Percentiles rank a stretch among this genome's conserved stretches.
These are phyloP conservation scores for Rhingia rostrata DNA, from an alignment of 2,888 invertebrate species.

Conservation along the genomic window DNA sequence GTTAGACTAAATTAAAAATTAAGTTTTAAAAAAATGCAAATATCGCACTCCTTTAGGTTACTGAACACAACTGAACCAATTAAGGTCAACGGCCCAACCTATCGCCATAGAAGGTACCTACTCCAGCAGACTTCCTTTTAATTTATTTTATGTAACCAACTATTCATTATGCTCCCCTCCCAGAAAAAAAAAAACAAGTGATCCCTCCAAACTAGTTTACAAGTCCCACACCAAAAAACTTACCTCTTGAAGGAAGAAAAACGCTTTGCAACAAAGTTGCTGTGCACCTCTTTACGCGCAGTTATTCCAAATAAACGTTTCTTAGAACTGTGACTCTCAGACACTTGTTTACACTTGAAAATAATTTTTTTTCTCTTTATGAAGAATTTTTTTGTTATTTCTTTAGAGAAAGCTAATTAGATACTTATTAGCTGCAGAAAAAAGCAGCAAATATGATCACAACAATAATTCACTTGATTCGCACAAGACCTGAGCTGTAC, in stretches of 20 bases:
- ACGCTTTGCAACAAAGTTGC: conserved; percentile 27
- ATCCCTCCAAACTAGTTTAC: neutral
- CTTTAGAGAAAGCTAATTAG: neutral
- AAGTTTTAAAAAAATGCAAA: too few relatives aligned
- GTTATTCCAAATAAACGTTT: conserved; percentile 19
- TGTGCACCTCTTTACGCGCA: conserved; percentile 11
- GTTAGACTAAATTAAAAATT: too few relatives aligned
- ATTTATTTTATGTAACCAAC: neutral
- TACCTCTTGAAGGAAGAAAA: conserved; percentile 44
- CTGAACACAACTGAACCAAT: too few relatives aligned
- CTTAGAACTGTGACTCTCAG: neutral
- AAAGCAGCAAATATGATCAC: neutral
- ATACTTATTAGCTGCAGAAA: conserved; percentile 11
- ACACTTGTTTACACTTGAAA: neutral
- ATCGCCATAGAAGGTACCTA: too few relatives aligned
- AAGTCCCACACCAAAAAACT: neutral
- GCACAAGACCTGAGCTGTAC: conserved; percentile 12
- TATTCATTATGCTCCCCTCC: neutral
- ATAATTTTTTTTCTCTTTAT: neutral
- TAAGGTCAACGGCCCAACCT: too few relatives aligned
- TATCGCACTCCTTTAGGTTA: too few relatives aligned
- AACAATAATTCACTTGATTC: conserved; percentile 44
- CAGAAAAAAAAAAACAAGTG: neutral
- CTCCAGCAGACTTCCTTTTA: too few relatives aligned
- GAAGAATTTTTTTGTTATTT: neutral